Evolutionary conservation across 1,140 invertebrate genomes (phyloP), one percentile per base, ranked within the genome.

Genomic region (Helicorthomorpha holstii): DNA sequence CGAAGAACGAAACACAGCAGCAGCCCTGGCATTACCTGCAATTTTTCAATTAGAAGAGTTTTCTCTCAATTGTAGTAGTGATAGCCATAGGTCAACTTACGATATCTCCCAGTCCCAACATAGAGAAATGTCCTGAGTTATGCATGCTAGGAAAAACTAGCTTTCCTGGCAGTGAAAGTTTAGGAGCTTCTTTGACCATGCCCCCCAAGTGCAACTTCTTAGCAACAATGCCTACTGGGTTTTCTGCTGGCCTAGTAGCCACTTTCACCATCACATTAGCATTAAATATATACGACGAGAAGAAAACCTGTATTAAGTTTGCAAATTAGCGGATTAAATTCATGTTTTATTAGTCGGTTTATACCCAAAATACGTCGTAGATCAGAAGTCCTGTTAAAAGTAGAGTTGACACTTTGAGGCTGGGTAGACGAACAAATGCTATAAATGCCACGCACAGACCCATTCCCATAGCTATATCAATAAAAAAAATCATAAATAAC

Each of bases 201-300:
- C 85, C 84, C 48, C 83, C 82, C 53, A 95, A 73, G 66, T 95
- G 87, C 55, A 95, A 72, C 66, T 90, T 88, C 57, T 90, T 77
- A 45, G 91, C 89, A 50, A 95, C 85, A 55, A 94, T 73, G 56
- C 89, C 89, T 62, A 95, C 89, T 16, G 92, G 92, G 73, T 97
- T 97, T 62, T 97, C 91, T 29, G 92, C 92, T 45, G 90, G 86
- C 64, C 90, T 70, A 27, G 83, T 89, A 38, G 85, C 84, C 48
- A 87, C 83, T 73, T 94, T 94, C 51, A 97, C 91, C 93, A 97
- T 97, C 50, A 97, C 90, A 65, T 97, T 97, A 62, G 92, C 89
- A 71, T 88, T 96, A 73, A 96, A 97, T 63, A 97, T 92, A 64
- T 95, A 96, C 0, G 90, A 93, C 3, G 91, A 95, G 73, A 96